A percentile compares a stretch with the other conserved stretches of the same genome.
Evolutionary conservation across 2,113 vertebrate species (phyloP).

Genomic region (Corvus hawaiiensis): DNA sequence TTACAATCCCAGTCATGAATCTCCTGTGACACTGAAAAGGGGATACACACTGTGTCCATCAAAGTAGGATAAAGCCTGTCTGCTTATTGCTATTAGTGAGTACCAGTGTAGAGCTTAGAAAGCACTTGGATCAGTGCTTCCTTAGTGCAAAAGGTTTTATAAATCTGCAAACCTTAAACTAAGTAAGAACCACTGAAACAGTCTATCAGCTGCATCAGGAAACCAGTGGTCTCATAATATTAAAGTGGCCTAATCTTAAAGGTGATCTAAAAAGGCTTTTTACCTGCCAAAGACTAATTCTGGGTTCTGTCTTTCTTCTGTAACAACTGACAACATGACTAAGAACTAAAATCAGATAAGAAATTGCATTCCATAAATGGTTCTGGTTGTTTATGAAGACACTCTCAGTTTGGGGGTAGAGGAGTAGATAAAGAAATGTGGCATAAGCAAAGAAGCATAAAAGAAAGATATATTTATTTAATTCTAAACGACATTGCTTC

Average conservation of each 20-base stretch:
- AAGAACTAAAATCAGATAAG: constrained; percentile 49
- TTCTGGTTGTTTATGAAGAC: constrained; percentile 17
- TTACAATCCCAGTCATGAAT: background rate
- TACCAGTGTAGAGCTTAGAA: background rate
- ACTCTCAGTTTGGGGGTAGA: background rate
- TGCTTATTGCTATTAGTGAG: background rate
- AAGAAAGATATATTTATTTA: background rate
- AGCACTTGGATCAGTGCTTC: background rate
- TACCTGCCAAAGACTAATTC: constrained; percentile 47
- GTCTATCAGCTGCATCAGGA: background rate
- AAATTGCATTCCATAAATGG: constrained; percentile 51
- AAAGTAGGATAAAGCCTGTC: background rate
- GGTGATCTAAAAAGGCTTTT: constrained; percentile 57
- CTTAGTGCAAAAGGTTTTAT: background rate
- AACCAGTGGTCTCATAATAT: background rate
- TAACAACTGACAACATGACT: constrained; percentile 32
- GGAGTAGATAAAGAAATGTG: background rate
- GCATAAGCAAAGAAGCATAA: background rate
- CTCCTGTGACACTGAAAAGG: background rate
- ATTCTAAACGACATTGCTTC: background rate
- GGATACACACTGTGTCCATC: background rate
- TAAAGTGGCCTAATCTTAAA: constrained; percentile 45
- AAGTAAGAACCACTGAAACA: background rate
- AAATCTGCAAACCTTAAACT: background rate
- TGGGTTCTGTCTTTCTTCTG: constrained; percentile 49